Conservation (phyloP, 2,113 vertebrate genomes). For the sheep (Ovis aries) region DNA sequence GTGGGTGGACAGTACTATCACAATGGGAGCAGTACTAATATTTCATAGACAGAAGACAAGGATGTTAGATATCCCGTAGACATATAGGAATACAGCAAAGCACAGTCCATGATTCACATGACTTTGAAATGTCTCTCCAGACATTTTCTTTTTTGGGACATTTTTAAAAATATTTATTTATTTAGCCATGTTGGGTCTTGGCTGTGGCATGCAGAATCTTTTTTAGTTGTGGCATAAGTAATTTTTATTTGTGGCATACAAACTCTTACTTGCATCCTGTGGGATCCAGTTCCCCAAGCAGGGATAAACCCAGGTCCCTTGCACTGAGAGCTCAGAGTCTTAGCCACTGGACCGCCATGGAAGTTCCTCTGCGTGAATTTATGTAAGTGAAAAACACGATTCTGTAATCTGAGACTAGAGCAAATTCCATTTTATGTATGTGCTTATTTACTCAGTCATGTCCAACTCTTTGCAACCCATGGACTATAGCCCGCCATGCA, state of each 20-base stretch:
- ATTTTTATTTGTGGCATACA: not conserved
- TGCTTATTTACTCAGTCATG: not conserved
- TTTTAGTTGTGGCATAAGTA: not conserved
- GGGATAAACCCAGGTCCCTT: not conserved
- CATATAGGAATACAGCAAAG: not conserved
- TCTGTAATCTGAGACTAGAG: not conserved
- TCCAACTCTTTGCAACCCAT: not conserved
- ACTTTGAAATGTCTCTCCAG: not conserved
- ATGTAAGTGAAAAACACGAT: not conserved
- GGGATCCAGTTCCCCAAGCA: not conserved
- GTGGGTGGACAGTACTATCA: not conserved
- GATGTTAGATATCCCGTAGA: not conserved
- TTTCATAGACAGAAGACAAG: not conserved
- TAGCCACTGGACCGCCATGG: not conserved
- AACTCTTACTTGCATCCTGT: not conserved
- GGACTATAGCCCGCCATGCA: not conserved
- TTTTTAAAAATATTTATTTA: not conserved
- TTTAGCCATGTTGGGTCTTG: not conserved
- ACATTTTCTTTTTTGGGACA: not conserved
- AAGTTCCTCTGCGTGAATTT: not conserved
- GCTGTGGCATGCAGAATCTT: not conserved
- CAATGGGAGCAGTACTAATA: not conserved
- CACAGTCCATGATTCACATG: not conserved
- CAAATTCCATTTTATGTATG: not conserved
- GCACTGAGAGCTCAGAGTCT: not conserved